Base-by-base conservation (phyloP, 1,140 invertebrate genomes). In the Drosophila pandora region DNA sequence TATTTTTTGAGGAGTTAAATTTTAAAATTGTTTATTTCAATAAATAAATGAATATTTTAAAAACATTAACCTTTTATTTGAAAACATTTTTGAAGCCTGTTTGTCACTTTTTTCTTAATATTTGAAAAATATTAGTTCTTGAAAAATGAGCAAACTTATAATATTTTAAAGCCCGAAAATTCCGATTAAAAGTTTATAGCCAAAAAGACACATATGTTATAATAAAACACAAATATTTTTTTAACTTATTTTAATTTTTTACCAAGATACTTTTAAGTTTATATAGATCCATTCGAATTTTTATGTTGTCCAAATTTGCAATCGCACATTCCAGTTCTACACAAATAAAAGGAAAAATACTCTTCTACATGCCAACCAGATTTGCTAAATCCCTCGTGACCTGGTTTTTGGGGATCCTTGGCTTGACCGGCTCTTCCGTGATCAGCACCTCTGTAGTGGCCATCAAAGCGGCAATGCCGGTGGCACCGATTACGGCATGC, bases 401-500 rank as follows among this genome's bases (percentile, higher is more conserved):
- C 39, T 50, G 30, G 25, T 76, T 76, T 6, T 50, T 55, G 13
- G 72, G 61, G 12, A 76, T 55, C 9, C 60, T 54, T 3, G 13
- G 17, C 6, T 60, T 41, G 3, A 30, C 23, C 2, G 13, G 49
- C 37, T 59, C 13, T 13, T 67, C 23, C 2, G 72, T 76, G 17
- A 76, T 76, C 2, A 76, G 34, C 9, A 76, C 93, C 91, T 97
- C 96, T n/a, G 95, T 96, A 22, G 96, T 96, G 47, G 95, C 95
- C 23, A 96, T 91, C 2, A 97, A 91, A 2, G 95, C 96, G 25
- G 96, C 95, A 22, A 96, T 95, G 56, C 95, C 95, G 56, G 97
- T 95, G 2, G 98, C 98, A 93, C 98, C 97, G 30, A 95, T 95
- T 10, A 99, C 92, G 1, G 98, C 97, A 50, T 97, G 97, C 76